A percentile compares a stretch with the other conserved stretches of the same genome.
phyloP scores from a whole-genome alignment of 2,797 vertebrate species.

The Sphaeramia orbicularis region DNA sequence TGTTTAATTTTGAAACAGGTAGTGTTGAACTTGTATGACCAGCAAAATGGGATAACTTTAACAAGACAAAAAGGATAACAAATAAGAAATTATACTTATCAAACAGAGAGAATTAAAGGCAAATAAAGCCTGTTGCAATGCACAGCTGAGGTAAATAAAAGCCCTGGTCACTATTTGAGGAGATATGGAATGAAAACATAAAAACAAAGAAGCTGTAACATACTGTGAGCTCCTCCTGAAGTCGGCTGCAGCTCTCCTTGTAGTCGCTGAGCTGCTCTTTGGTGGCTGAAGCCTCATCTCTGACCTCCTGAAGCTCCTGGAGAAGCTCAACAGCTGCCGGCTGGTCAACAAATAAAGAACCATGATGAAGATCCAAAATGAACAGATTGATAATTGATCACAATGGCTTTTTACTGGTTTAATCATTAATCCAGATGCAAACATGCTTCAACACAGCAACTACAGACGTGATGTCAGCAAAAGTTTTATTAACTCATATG shows the following conservation, averaged over 20 bases:
- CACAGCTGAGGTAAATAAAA: too few species aligned
- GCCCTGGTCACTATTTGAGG: too few species aligned
- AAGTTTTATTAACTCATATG: too few species aligned
- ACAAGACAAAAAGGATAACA: too few species aligned
- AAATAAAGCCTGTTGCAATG: too few species aligned
- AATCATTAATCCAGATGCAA: constrained; percentile 1
- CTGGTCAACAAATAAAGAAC: constrained; percentile 38
- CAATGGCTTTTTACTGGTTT: constrained; percentile 1
- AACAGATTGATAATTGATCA: not conserved
- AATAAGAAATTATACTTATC: too few species aligned
- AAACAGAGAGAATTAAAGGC: too few species aligned
- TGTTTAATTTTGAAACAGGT: too few species aligned
- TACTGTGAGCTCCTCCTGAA: constrained; percentile 85
- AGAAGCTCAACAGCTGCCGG: constrained; percentile 47
- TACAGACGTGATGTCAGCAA: too few species aligned
- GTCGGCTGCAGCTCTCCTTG: constrained; percentile 84
- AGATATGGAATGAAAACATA: not conserved
- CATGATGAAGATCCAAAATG: constrained; percentile 45
- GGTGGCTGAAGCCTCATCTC: constrained; percentile 81
- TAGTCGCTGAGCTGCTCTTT: constrained; percentile 87
- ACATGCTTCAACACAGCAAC: not conserved
- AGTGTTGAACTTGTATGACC: too few species aligned
- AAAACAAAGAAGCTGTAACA: constrained; percentile 9
- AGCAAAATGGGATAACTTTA: too few species aligned
- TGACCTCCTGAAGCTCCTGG: constrained; percentile 78